Evolutionary conservation across 37 sponge, comb jelly and placozoan genomes (phyloP), one percentile per base, ranked within the genome.

Genomic region (Spongilla lacustris): DNA sequence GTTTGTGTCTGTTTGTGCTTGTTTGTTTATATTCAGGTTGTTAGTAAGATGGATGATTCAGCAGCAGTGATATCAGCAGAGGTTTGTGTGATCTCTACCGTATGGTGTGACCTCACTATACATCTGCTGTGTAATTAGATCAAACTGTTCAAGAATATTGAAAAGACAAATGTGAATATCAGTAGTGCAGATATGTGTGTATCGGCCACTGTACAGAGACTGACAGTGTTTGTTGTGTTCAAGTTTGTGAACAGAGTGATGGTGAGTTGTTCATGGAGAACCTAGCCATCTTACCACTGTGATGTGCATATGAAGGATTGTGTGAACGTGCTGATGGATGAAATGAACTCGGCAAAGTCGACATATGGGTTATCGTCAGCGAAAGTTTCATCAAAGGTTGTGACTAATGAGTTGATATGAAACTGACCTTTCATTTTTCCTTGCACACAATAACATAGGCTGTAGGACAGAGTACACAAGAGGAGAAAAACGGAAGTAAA

Each of bases 181-280:
- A 26, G 70, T 3, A 0, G 58, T 33, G 69, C 79, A 67, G 80
- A 84, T 33, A 67, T 84, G 36, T 66, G 84, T 46, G 70, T 89
- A 19, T 23, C 38, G n/a, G 85, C 90, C 19, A 29, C 73, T 37
- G 73, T 91, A 3, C 77, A 37, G 36, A 78, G 68, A 37, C 35
- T 91, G 28, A 77, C 69, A 72, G 28, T 91, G 14, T 48, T 67
- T 27, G 24, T 77, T 66, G 73, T 86, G 48, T 83, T 77, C 69
- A 78, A 83, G 30, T 86, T 91, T 50, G 73, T 86, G 26, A 83
- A 76, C 32, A 71, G 79, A 2, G 3, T 90, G 35, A 35, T 81
- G 50, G 50, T 10, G 46, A 81, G 58, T 10, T 58, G 6, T 41
- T 41, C 6, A 41, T 41, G 41, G 41, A 41, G 41, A 41, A 3